Base-by-base conservation (phyloP, 2,888 invertebrate species). In the Podotricha telesiphe region DNA sequence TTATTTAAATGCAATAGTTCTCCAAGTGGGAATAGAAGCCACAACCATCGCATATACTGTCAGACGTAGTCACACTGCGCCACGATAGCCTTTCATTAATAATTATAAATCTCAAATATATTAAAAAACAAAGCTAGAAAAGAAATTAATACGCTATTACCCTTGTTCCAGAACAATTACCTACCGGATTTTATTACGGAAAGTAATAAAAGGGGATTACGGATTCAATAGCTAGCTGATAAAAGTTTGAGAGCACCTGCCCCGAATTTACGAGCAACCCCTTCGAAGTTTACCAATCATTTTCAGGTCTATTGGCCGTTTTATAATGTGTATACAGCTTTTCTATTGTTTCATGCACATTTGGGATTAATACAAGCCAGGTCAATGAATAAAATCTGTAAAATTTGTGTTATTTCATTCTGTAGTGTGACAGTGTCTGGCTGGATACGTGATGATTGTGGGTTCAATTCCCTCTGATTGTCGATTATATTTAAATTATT, bases 151-250 rank as follows among this genome's bases (percentile, higher is more conserved):
- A 73, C 75, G 72, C 77, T 73, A 77, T 77, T 77, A 77, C 75
- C 74, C 75, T 76, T 75, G 73, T 72, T 75, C 72, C 72, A 73
- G 78, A 78, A 80, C 79, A 82, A 82, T 83, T 82, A 81, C 80
- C 82, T 80, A 76, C 78, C 78, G 77, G 78, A 75, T 79, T 82
- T 83, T 81, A 79, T 80, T 79, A 78, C 79, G 79, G 80, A 79
- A 82, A 83, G 84, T 84, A 87, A 87, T 87, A 87, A 87, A 87
- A 82, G 80, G 77, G 86, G 83, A 84, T 88, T 87, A 86, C 76
- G 81, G 84, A 84, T 87, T 86, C 86, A 85, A 87, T 86, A 88
- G 85, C 82, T 82, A 83, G 80, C 86, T 80, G 86, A 85, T 83
- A 85, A 82, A 83, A 85, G 78, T 83, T 81, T 77, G 74, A 75